phyloP scores from a whole-genome alignment of 1,140 invertebrate species.

The Heliconius eleuchia region DNA sequence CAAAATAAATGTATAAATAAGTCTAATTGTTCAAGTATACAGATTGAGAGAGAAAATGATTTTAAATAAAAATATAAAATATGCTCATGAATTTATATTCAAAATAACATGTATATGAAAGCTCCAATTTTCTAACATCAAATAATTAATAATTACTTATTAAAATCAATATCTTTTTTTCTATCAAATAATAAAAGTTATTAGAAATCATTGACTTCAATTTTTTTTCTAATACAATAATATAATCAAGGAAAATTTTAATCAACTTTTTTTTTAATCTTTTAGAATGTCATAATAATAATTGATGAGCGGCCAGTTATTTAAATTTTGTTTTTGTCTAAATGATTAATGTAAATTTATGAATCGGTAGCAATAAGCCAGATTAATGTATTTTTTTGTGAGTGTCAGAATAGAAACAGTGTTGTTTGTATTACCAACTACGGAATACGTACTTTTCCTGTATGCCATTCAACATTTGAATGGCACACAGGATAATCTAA shows the following conservation, averaged over 20 bases:
- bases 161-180: background rate
- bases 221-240: background rate
- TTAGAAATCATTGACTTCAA: background rate
- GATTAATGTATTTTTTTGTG: slow-evolving; percentile 31
- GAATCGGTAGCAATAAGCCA: slow-evolving; percentile 27
- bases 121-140: too few species aligned
- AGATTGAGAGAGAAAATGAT: too few species aligned
- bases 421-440: background rate
- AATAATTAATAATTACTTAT: background rate
- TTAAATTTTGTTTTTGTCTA: slow-evolving; percentile 4
- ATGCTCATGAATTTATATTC: too few species aligned
- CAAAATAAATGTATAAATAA: too few species aligned
- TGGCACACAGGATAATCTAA: too few species aligned
- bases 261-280: background rate
- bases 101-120: too few species aligned
- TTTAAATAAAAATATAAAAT: too few species aligned
- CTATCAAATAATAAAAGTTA: background rate
- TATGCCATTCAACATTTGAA: background rate
- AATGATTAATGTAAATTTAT: background rate
- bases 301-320: slow-evolving; percentile 4
- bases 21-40: too few species aligned
- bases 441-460: background rate
- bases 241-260: background rate
- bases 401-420: background rate
- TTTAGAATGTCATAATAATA: background rate